phyloP scores from a whole-genome alignment of 2,113 vertebrate species.

The Protobothrops mucrosquamatus region DNA sequence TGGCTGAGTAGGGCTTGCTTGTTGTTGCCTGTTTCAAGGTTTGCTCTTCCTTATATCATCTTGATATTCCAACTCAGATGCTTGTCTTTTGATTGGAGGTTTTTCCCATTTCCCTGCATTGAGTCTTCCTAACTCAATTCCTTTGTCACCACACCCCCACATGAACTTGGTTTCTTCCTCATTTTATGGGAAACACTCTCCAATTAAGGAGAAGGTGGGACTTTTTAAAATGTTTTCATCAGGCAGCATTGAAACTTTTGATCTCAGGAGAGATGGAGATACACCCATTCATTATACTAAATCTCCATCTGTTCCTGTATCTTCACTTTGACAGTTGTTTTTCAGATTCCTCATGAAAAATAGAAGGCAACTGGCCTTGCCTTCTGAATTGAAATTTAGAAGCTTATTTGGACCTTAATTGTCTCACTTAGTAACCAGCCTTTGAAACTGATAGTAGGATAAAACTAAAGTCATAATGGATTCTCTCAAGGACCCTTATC shows the following conservation, averaged over 20 bases:
- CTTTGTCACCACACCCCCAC: background rate
- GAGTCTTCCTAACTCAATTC: background rate
- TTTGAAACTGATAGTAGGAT: background rate
- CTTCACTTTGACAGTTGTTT: background rate
- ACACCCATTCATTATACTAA: background rate
- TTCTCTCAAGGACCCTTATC: background rate
- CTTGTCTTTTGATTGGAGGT: background rate
- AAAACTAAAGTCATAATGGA: background rate
- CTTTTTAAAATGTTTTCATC: background rate
- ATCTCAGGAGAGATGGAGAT: background rate
- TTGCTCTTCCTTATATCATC: background rate
- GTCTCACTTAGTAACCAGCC: background rate
- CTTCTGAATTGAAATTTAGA: background rate
- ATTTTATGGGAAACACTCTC: background rate
- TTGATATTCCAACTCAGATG: background rate
- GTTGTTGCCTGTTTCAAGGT: background rate
- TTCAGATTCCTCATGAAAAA: background rate
- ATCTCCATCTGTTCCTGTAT: background rate
- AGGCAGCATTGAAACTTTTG: background rate
- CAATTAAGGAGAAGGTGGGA: background rate
- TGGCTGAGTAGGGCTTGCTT: background rate
- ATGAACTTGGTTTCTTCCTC: background rate
- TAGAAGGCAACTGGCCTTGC: background rate
- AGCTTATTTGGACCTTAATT: background rate
- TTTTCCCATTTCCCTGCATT: background rate